Percentiles rank a stretch among this genome's conserved stretches.
phyloP scores from a whole-genome alignment of 2,113 vertebrate species.

The Grus americana region DNA sequence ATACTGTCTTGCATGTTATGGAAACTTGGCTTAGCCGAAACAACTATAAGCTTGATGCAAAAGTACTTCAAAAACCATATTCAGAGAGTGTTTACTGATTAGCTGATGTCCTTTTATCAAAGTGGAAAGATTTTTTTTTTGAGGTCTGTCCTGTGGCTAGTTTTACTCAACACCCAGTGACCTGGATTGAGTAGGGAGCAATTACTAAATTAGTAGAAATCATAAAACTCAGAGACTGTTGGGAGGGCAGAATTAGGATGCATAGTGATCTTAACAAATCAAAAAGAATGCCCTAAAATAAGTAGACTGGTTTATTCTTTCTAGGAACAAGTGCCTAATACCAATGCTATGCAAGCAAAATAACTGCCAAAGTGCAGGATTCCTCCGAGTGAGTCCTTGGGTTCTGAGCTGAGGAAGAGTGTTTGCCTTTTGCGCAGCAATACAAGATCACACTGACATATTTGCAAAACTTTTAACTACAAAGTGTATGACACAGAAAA shows the following conservation, averaged over 20 bases:
- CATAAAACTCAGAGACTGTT: not conserved
- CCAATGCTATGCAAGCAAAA: not conserved
- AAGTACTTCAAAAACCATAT: not conserved
- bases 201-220: not conserved
- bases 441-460: not conserved
- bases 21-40: not conserved
- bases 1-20: not conserved
- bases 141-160: not conserved
- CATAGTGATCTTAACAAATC: not conserved
- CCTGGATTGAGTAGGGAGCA: not conserved
- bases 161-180: not conserved
- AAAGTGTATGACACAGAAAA: not conserved
- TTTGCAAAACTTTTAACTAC: not conserved
- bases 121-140: not conserved
- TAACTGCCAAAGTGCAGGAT: not conserved
- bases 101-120: not conserved
- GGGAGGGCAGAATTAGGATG: not conserved
- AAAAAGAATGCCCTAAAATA: not conserved
- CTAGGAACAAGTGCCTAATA: not conserved
- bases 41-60: not conserved
- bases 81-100: not conserved
- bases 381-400: not conserved
- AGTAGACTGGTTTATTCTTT: not conserved
- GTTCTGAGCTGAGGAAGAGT: not conserved
- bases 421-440: not conserved